Evolutionary conservation across 1,140 invertebrate genomes (phyloP).

Genomic region (Drosophila pseudoobscura): DNA sequence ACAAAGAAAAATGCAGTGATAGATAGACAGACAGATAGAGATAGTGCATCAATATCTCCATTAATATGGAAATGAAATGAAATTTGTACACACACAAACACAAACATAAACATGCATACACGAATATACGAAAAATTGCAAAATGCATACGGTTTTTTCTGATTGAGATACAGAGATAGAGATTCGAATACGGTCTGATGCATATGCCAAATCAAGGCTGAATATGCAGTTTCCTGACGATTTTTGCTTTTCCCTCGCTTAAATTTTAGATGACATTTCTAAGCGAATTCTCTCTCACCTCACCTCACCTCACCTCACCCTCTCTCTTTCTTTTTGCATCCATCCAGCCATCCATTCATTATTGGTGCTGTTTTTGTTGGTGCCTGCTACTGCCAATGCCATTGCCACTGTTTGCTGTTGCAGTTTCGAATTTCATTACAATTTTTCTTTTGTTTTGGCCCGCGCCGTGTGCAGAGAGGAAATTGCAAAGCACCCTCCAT

Average conservation of each 20-base stretch:
- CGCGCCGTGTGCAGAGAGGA: conserved; percentile 46
- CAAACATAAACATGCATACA: neutral
- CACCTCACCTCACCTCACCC: too few relatives aligned
- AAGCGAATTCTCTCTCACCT: conserved; percentile 29
- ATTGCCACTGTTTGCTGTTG: conserved; percentile 45
- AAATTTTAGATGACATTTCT: conserved; percentile 73
- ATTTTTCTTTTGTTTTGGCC: conserved; percentile 68
- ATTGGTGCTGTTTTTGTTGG: conserved; percentile 26
- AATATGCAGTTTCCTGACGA: conserved; percentile 13
- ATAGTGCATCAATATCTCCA: conserved; percentile 32
- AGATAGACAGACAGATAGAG: neutral
- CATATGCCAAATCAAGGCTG: conserved; percentile 62
- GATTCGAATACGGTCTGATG: conserved; percentile 32
- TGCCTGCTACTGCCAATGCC: conserved; percentile 7
- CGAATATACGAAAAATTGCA: conserved; percentile 10
- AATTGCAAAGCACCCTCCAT: conserved; percentile 41
- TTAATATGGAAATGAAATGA: conserved; percentile 57
- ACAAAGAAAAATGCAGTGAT: neutral
- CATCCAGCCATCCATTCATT: conserved; percentile 43
- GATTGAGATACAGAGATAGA: conserved; percentile 10
- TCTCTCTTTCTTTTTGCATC: too few relatives aligned
- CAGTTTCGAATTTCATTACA: conserved; percentile 77
- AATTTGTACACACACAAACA: conserved; percentile 14
- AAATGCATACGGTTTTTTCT: conserved; percentile 39
- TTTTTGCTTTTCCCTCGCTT: conserved; percentile 56